A percentile compares a stretch with the other conserved stretches of the same genome.
Conservation (phyloP, 2,113 vertebrate species). For the Colius striatus region DNA sequence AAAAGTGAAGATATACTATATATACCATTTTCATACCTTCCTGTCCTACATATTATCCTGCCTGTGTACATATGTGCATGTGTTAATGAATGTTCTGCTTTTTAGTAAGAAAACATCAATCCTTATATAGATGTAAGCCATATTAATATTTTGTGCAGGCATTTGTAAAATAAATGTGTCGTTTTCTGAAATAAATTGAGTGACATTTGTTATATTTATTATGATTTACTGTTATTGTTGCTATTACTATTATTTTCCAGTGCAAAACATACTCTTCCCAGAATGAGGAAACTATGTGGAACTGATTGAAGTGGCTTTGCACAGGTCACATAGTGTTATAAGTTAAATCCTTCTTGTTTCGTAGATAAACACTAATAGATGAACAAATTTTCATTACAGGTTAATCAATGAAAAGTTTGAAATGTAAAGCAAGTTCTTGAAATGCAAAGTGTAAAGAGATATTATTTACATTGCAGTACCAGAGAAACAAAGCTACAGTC, state of each 20-base stretch:
- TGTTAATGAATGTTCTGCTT: background rate
- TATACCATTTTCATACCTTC: background rate
- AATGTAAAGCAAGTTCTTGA: slow-evolving; percentile 61
- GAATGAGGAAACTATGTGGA: background rate
- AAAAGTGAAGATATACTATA: background rate
- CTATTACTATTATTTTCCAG: background rate
- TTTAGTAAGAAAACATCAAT: background rate
- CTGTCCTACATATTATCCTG: background rate
- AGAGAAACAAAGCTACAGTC: background rate
- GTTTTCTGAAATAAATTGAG: background rate
- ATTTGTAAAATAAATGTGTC: background rate
- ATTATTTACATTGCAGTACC: background rate
- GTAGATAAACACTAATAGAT: background rate
- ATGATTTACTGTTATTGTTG: background rate
- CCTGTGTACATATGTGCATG: accelerated
- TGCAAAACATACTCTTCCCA: background rate
- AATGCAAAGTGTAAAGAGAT: slow-evolving; percentile 54
- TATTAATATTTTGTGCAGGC: background rate
- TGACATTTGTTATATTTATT: background rate
- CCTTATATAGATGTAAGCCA: background rate
- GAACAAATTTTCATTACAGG: slow-evolving; percentile 55
- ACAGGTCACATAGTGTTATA: background rate
- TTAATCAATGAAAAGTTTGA: slow-evolving; percentile 70
- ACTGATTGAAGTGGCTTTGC: background rate
- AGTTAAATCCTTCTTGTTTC: background rate